Evolutionary conservation across 1,140 invertebrate species (phyloP).

Genomic region (Zaprionus camerounensis): DNA sequence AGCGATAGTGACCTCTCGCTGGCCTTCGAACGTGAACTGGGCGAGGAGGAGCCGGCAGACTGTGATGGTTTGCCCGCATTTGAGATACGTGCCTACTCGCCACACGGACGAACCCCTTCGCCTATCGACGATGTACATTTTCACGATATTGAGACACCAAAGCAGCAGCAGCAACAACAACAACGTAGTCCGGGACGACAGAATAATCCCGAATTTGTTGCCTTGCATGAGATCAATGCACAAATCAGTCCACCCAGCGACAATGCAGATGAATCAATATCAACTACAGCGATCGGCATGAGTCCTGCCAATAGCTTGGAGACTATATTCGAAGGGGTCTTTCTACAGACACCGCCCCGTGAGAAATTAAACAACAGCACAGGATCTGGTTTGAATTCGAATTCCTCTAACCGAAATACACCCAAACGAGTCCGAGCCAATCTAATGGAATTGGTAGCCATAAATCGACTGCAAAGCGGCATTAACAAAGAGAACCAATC

Average conservation of each 20-base stretch:
- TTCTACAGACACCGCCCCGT: slow-evolving; percentile 75
- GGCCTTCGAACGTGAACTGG: slow-evolving; percentile 69
- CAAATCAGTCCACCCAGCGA: slow-evolving; percentile 78
- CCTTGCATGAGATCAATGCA: slow-evolving; percentile 77
- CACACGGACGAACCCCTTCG: slow-evolving; percentile 74
- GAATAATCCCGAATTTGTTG: slow-evolving; percentile 73
- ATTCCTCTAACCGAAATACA: slow-evolving; percentile 43
- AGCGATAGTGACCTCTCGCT: slow-evolving; percentile 74
- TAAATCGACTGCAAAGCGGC: slow-evolving; percentile 58
- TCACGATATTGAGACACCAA: slow-evolving; percentile 60
- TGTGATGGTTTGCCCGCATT: slow-evolving; percentile 77
- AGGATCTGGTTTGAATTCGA: slow-evolving; percentile 25
- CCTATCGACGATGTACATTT: slow-evolving; percentile 70
- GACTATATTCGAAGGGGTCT: slow-evolving; percentile 81
- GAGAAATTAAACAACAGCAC: slow-evolving; percentile 48
- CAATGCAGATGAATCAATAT: slow-evolving; percentile 44
- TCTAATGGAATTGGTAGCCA: slow-evolving; percentile 71
- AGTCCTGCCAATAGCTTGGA: slow-evolving; percentile 66
- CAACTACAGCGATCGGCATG: slow-evolving; percentile 5
- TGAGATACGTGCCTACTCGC: slow-evolving; percentile 73
- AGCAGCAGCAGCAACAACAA: slow-evolving; percentile 40
- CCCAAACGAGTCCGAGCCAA: slow-evolving; percentile 63
- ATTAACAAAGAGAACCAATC: slow-evolving; percentile 73
- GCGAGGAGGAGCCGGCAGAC: slow-evolving; percentile 25
- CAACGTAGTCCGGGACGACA: slow-evolving; percentile 26